phyloP scores from a whole-genome alignment of 2,888 invertebrate species.

The Hemithea aestivaria region DNA sequence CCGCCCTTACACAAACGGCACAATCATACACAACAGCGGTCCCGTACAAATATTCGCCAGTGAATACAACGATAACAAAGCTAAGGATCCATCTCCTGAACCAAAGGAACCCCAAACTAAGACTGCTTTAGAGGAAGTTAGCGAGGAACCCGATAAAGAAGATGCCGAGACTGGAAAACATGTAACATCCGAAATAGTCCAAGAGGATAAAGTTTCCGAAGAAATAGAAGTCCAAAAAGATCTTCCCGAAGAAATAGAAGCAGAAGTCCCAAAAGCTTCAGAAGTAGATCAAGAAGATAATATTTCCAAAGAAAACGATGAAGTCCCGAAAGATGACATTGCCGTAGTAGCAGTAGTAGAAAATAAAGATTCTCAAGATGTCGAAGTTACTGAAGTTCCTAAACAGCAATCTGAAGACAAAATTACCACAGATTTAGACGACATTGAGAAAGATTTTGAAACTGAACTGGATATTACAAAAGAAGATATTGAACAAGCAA shows the following conservation, averaged over 20 bases:
- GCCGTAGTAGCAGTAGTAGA: conserved; percentile 8
- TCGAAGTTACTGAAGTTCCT: too few species aligned
- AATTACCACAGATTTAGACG: too few species aligned
- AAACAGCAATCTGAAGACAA: too few species aligned
- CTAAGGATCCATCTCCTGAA: conserved; percentile 18
- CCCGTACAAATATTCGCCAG: conserved; percentile 66
- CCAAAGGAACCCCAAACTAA: conserved; percentile 11
- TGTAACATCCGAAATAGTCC: too few species aligned
- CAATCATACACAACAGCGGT: conserved; percentile 56
- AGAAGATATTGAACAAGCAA: conserved; percentile 15
- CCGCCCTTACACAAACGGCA: conserved; percentile 70
- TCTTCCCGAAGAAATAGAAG: neutral
- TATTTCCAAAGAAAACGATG: too few species aligned
- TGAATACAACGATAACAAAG: conserved; percentile 53
- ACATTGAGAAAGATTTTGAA: too few species aligned
- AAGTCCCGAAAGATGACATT: conserved; percentile 1
- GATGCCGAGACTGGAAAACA: neutral
- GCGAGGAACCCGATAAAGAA: conserved; percentile 12
- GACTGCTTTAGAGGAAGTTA: conserved; percentile 21
- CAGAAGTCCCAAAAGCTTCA: conserved; percentile 12
- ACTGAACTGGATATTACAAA: too few species aligned
- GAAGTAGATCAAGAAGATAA: conserved; percentile 18
- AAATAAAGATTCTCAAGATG: neutral
- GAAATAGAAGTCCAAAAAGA: conserved; percentile 1
- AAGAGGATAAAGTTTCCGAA: neutral